phyloP scores from a whole-genome alignment of 2,113 vertebrate species.

The Hippocampus abdominalis region DNA sequence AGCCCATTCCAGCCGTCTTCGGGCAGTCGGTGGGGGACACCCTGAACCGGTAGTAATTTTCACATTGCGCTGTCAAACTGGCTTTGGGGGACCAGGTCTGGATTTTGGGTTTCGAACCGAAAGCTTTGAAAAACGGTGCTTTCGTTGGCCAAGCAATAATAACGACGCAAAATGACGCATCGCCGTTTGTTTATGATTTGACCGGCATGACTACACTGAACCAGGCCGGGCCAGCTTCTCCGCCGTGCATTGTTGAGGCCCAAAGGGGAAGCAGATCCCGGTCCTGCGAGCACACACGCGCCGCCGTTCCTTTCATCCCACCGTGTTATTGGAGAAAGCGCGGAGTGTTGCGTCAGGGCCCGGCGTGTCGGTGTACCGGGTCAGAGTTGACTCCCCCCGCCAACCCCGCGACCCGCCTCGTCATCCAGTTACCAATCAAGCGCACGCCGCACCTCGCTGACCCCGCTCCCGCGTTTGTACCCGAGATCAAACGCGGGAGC shows the following conservation, averaged over 20 bases:
- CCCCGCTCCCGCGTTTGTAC: conserved; percentile 38
- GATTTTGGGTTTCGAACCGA: background rate
- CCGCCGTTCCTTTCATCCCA: conserved; percentile 57
- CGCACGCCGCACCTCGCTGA: conserved; percentile 62
- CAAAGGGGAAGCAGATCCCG: conserved; percentile 51
- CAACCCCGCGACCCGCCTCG: conserved; percentile 47
- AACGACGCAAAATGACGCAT: conserved; percentile 25
- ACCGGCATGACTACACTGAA: conserved; percentile 10
- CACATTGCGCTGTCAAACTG: background rate
- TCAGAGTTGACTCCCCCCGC: conserved; percentile 52
- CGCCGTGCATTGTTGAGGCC: conserved; percentile 42
- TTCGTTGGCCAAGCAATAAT: background rate
- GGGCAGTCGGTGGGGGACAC: too few relatives aligned
- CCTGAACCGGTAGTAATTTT: too few relatives aligned
- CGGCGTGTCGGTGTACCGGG: conserved; percentile 57
- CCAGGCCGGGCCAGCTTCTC: conserved; percentile 28
- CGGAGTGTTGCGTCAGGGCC: conserved; percentile 44
- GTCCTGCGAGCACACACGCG: conserved; percentile 31
- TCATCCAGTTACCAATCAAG: conserved; percentile 63
- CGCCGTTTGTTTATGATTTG: conserved; percentile 31
- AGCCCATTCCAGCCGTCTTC: too few relatives aligned
- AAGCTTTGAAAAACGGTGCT: background rate
- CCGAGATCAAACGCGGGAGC: conserved; percentile 63
- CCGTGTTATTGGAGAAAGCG: conserved; percentile 60
- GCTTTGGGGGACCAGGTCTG: background rate